phyloP scores from a whole-genome alignment of 2,888 invertebrate genomes.

The Nomada ruficornis region DNA sequence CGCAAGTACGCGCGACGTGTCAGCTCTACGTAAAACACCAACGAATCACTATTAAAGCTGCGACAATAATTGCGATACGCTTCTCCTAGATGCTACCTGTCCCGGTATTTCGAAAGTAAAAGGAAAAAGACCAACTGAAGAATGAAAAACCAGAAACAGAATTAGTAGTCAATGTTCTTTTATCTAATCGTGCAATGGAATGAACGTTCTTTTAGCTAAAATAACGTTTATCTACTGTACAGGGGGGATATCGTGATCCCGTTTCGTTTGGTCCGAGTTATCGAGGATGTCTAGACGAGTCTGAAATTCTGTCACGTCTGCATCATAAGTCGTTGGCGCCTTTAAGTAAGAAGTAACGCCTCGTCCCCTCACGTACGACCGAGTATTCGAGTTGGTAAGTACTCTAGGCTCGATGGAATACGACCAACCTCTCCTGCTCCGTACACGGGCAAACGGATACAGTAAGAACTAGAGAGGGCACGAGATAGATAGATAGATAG shows the following conservation, averaged over 20 bases:
- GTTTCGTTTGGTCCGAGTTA: conserved; percentile 25
- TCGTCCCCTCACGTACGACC: conserved; percentile 37
- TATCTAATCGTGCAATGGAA: no score
- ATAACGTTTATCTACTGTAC: no score
- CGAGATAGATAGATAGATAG: no score
- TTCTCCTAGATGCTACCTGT: neutral
- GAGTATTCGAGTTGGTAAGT: conserved; percentile 71
- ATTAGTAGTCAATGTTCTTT: no score
- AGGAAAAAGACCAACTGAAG: no score
- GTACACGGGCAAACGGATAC: neutral
- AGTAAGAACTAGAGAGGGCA: neutral
- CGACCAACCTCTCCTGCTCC: conserved; percentile 45
- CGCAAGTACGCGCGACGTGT: conserved; percentile 3
- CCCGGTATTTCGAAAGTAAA: no score
- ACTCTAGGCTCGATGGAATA: conserved; percentile 66
- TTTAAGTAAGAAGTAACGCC: conserved; percentile 79
- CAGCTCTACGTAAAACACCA: neutral
- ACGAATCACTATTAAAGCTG: neutral
- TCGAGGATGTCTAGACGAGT: conserved; percentile 38
- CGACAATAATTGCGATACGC: neutral
- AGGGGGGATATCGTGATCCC: neutral
- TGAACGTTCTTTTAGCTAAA: no score
- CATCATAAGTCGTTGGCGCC: conserved; percentile 80
- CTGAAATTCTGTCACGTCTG: conserved; percentile 82
- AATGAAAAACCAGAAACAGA: no score